These are phyloP conservation scores for Zophobas atratus DNA, from an alignment of 1,140 invertebrate genomes.

Conservation along the genomic window DNA sequence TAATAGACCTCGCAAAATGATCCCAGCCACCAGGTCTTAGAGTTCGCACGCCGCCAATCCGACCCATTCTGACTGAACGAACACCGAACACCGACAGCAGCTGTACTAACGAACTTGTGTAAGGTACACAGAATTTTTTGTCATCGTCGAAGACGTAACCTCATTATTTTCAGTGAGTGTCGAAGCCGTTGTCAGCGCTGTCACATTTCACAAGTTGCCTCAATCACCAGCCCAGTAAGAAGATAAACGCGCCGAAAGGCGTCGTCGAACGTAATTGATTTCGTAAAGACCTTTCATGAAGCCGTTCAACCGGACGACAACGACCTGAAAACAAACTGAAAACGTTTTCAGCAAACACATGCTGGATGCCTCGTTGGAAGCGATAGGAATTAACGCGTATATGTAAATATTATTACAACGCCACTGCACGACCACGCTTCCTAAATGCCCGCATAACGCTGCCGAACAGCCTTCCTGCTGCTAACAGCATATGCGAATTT, in stretches of 20 bases:
- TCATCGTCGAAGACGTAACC: neutral
- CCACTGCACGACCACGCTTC: constrained; percentile 16
- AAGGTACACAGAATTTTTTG: neutral
- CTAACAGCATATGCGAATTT: constrained; percentile 16
- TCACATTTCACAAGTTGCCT: constrained; percentile 27
- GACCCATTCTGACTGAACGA: too few relatives aligned
- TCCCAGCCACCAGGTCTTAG: too few relatives aligned
- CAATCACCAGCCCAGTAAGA: neutral
- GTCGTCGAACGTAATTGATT: constrained; percentile 28
- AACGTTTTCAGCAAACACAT: constrained; percentile 23
- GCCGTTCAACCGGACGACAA: constrained; percentile 22
- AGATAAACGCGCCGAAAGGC: constrained; percentile 11
- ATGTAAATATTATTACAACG: constrained; percentile 32
- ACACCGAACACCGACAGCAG: too few relatives aligned
- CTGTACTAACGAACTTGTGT: too few relatives aligned
- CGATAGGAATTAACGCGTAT: constrained; percentile 33
- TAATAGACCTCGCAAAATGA: too few relatives aligned
- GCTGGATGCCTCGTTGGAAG: constrained; percentile 7
- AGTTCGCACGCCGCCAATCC: too few relatives aligned
- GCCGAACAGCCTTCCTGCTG: constrained; percentile 1
- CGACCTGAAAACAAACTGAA: constrained; percentile 25
- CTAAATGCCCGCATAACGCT: neutral
- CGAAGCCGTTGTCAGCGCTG: constrained; percentile 3
- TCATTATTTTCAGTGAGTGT: neutral
- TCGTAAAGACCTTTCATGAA: constrained; percentile 13